Conservation (phyloP, 2,888 invertebrate species). For the Pseudococcus jackbeardsleyi region DNA sequence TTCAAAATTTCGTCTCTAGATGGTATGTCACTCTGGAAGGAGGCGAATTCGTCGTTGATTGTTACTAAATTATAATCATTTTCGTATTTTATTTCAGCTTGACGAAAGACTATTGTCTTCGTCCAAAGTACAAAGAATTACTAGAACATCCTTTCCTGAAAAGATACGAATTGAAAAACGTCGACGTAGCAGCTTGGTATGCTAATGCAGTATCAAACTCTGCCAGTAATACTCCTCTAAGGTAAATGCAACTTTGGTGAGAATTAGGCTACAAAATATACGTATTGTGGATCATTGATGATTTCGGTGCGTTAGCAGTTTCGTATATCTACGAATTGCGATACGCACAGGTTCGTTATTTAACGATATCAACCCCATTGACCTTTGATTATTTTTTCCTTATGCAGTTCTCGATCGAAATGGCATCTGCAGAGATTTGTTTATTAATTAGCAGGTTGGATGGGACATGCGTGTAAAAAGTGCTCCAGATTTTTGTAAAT, state of each 20-base stretch:
- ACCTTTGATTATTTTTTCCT: constrained; percentile 43
- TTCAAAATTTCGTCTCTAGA: constrained; percentile 90
- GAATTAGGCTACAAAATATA: neutral
- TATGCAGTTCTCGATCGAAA: constrained; percentile 33
- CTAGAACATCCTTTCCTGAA: constrained; percentile 90
- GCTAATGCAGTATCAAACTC: constrained; percentile 69
- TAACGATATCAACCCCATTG: neutral
- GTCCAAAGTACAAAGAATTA: constrained; percentile 94
- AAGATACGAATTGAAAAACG: constrained; percentile 79
- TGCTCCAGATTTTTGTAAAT: constrained; percentile 29
- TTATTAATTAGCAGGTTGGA: constrained; percentile 39
- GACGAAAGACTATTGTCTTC: constrained; percentile 91
- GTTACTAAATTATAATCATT: neutral
- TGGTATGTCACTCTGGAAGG: constrained; percentile 76
- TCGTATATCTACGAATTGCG: neutral
- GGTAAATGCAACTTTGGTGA: constrained; percentile 39
- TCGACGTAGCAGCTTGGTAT: constrained; percentile 89
- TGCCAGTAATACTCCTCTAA: constrained; percentile 52
- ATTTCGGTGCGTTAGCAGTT: neutral
- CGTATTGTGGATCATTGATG: neutral
- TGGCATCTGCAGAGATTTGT: constrained; percentile 1
- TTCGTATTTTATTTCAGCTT: constrained; percentile 76
- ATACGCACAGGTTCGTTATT: neutral
- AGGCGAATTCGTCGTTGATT: neutral
- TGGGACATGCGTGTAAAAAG: constrained; percentile 32